phyloP scores from a whole-genome alignment of 2,113 vertebrate species.

The Paratilapia polleni region DNA sequence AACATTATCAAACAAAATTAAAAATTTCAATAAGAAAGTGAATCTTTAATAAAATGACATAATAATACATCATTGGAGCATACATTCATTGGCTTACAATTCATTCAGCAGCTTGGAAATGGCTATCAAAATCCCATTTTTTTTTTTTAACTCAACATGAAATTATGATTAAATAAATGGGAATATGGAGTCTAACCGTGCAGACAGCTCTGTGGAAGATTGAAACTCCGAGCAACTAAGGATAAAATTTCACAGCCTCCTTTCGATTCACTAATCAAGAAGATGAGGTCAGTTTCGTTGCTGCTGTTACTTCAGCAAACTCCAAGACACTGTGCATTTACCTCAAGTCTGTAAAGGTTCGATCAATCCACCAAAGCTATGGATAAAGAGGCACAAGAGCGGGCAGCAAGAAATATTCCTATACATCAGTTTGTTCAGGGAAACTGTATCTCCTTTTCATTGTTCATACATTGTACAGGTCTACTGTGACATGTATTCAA shows the following conservation, averaged over 20 bases:
- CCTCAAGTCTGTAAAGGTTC: not conserved
- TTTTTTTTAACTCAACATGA: conserved; percentile 27
- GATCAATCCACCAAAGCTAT: conserved; percentile 21
- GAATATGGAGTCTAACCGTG: conserved; percentile 36
- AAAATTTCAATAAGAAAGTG: conserved; percentile 51
- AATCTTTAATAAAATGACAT: conserved; percentile 75
- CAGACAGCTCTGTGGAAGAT: conserved; percentile 15
- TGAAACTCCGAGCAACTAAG: conserved; percentile 22
- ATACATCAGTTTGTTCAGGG: not conserved
- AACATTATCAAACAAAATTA: not conserved
- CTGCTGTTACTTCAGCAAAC: conserved; percentile 5
- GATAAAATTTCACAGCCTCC: not conserved
- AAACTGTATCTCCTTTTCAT: not conserved
- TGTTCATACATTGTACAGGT: conserved; percentile 28
- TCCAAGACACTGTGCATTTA: conserved; percentile 4
- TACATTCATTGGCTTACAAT: conserved; percentile 51
- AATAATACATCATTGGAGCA: conserved; percentile 67
- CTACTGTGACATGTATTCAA: conserved; percentile 24
- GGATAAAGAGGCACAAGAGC: conserved; percentile 24
- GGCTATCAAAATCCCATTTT: conserved; percentile 39
- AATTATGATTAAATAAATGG: conserved; percentile 21
- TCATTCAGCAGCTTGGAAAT: conserved; percentile 29
- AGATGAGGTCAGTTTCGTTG: conserved; percentile 29
- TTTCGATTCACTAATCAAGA: conserved; percentile 19
- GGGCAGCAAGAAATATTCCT: conserved; percentile 41